Evolutionary conservation across 2,113 vertebrate species (phyloP), one percentile per base, ranked within the genome.

Genomic region (Rattus rattus): DNA sequence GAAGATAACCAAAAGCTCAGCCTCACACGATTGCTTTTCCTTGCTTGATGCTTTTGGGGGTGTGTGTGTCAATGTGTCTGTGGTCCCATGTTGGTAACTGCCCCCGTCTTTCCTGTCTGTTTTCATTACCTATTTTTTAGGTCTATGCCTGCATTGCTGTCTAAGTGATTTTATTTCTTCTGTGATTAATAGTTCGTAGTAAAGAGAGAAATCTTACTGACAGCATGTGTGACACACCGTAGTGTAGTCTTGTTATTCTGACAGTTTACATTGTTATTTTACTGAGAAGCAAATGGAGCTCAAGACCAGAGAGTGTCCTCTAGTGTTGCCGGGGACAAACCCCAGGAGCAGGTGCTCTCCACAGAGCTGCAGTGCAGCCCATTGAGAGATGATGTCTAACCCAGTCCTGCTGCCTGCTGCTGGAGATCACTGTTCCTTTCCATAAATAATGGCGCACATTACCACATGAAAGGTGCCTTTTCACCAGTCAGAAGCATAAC

Each of bases 91-190:
- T 16, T 49, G 59, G 59, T 70, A 61, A 91, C 36, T 77, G 2
- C 20, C 7, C 19, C 36, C 56, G 70, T 92, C n/a, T n/a, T 75
- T 52, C n/a, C 81, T 69, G 19, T 39, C 13, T 22, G 36, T 26
- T 24, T 70, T 28, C 49, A 7, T 65, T n/a, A 63, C 59, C 6
- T 28, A 2, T 26, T 63, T 39, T 49, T 72, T 61, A 52, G 59
- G 20, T 63, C 8, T 61, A 26, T 33, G 7, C 26, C 26, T 47
- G 1, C 47, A 28, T 47, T 85, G 26, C 1, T 72, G 4, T 86
- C 93, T 95, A 81, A 19, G 39, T 30, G 63, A 26, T 94, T 94
- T 93, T 80, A 67, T 67, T 63, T 72, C 28, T 88, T 75, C 52
- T 63, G 47, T 69, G 43, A 69, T 87, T 73, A 47, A 73, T 33